Conservation (phyloP, 2,797 vertebrate genomes). For the Acropternis orthonyx region DNA sequence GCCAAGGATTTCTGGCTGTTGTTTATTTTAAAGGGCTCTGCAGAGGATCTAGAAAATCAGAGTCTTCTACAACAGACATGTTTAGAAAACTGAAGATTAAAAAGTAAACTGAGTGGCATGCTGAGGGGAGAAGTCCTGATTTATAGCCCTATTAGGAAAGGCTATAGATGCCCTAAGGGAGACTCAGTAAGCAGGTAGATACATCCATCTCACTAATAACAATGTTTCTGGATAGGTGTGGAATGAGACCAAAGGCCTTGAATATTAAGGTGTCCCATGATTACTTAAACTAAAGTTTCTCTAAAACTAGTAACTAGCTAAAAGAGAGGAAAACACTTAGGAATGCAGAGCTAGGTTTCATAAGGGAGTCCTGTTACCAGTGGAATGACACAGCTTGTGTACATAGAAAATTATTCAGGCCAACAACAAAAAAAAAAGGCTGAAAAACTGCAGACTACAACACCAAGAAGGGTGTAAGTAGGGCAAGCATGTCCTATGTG, state of each 20-base stretch:
- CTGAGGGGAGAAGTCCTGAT: neutral
- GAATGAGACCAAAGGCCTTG: neutral
- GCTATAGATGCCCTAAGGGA: neutral
- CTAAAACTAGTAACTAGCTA: neutral
- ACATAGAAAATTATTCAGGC: neutral
- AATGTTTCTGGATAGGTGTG: neutral
- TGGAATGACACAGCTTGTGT: neutral
- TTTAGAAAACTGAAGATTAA: neutral
- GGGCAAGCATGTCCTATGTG: rapidly evolving
- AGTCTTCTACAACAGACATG: neutral
- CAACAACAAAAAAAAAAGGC: neutral
- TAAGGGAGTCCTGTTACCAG: neutral
- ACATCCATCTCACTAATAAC: neutral
- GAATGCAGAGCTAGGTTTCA: neutral
- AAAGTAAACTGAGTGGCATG: neutral
- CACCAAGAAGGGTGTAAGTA: neutral
- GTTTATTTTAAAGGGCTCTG: neutral
- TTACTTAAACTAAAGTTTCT: neutral
- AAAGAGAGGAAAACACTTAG: neutral
- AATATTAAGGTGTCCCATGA: neutral
- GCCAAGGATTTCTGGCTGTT: neutral
- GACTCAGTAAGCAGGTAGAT: neutral
- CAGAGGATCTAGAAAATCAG: neutral
- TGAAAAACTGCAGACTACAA: neutral
- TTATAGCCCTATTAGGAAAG: neutral